Percentiles rank a stretch among this genome's conserved stretches.
Evolutionary conservation across 2,888 invertebrate genomes (phyloP).

Genomic region (Leucoptera coffeella): DNA sequence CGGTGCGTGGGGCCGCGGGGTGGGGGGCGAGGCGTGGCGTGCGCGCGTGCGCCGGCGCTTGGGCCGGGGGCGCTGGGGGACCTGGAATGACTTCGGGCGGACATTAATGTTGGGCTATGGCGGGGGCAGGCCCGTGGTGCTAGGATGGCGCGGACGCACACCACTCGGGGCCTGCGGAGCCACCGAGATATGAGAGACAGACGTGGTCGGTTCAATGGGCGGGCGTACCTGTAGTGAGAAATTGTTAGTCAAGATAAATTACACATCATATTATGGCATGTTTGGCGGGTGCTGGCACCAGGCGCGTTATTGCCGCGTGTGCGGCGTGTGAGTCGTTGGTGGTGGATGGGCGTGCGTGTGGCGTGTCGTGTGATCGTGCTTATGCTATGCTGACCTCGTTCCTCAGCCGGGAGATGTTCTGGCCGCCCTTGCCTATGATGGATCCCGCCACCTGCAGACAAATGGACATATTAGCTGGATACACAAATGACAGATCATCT

Average conservation of each 20-base stretch:
- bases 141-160: slow-evolving; percentile 2
- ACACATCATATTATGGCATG: no score
- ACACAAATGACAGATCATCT: no score
- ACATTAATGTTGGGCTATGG: slow-evolving; percentile 20
- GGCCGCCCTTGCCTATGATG: slow-evolving; percentile 97
- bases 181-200: slow-evolving; percentile 12
- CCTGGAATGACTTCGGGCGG: slow-evolving; percentile 49
- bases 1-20: slow-evolving; percentile 1
- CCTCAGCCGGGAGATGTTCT: slow-evolving; percentile 94
- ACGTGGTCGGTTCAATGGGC: slow-evolving; percentile 14
- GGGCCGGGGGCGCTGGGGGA: slow-evolving; percentile 19
- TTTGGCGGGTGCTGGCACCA: not conserved
- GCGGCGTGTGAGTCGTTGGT: no score
- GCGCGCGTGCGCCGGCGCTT: no score
- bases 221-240: slow-evolving; percentile 34
- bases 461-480: not conserved
- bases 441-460: slow-evolving; percentile 86
- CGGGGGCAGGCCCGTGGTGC: slow-evolving; percentile 3
- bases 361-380: slow-evolving; percentile 1
- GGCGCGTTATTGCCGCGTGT: not conserved
- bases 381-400: slow-evolving; percentile 77
- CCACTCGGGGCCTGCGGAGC: slow-evolving; percentile 1
- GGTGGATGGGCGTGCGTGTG: no score
- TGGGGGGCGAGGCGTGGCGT: slow-evolving; percentile 2
- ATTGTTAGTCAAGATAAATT: no score